These are phyloP conservation scores for Folsomia manolachei DNA, from an alignment of 2,888 invertebrate species.

Conservation along the genomic window DNA sequence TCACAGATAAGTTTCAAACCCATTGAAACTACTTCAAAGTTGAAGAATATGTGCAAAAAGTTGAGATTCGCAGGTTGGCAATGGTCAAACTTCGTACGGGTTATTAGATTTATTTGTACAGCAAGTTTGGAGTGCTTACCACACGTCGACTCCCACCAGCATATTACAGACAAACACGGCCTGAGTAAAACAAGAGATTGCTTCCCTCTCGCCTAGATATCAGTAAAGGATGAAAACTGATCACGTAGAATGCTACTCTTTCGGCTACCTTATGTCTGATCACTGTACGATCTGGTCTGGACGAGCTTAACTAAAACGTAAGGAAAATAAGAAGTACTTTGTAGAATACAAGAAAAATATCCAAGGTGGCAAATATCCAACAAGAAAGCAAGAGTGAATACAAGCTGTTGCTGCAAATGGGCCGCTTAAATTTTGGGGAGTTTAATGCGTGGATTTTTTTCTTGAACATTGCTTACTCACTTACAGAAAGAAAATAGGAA, in stretches of 20 bases:
- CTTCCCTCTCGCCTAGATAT: too few species aligned
- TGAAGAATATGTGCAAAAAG: background rate
- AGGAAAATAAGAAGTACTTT: too few species aligned
- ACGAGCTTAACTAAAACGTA: too few species aligned
- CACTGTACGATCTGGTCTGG: background rate
- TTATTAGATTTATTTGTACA: background rate
- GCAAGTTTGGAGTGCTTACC: background rate
- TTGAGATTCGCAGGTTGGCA: background rate
- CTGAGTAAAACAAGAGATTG: background rate
- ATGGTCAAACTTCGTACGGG: background rate
- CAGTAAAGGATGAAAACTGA: background rate
- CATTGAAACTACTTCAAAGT: background rate
- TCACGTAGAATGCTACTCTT: background rate
- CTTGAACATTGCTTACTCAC: too few species aligned
- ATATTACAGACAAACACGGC: background rate
- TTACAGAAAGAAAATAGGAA: too few species aligned
- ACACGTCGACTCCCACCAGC: background rate
- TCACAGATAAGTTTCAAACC: background rate
- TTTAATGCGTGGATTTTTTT: too few species aligned
- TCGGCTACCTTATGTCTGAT: background rate
- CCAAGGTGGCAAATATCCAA: background rate
- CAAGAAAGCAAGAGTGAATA: background rate
- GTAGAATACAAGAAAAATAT: too few species aligned
- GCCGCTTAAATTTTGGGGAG: background rate
- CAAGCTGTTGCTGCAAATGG: background rate